Conservation (phyloP, 2,888 invertebrate species). For the Aleiodes alternator region DNA sequence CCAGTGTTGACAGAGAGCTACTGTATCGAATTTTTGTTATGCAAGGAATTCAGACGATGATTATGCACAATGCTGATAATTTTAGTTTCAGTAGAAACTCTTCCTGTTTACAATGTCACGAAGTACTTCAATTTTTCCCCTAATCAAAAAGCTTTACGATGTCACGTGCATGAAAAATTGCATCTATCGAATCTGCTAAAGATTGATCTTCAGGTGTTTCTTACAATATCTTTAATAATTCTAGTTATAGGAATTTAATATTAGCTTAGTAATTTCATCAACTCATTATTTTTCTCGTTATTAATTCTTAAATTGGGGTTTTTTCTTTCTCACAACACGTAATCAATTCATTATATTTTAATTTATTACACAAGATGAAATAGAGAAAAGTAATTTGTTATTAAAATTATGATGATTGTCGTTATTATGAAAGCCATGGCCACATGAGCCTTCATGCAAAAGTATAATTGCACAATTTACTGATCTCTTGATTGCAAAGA, state of each 20-base stretch:
- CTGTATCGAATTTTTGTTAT: slow-evolving; percentile 24
- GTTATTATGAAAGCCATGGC: not conserved
- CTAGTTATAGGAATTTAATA: not conserved
- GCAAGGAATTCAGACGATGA: slow-evolving; percentile 22
- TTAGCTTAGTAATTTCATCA: not conserved
- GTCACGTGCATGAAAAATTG: not conserved
- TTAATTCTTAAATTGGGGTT: not conserved
- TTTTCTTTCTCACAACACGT: not conserved
- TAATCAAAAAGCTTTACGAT: not conserved
- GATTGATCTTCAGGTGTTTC: not conserved
- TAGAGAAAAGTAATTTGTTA: not conserved
- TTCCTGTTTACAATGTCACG: slow-evolving; percentile 10
- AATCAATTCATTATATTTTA: slow-evolving; percentile 1
- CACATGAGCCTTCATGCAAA: not conserved
- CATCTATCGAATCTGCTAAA: not conserved
- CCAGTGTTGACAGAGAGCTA: not conserved
- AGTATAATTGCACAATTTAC: slow-evolving; percentile 4
- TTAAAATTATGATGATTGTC: not conserved
- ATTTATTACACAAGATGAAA: not conserved
- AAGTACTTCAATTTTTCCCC: not conserved
- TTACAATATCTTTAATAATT: not conserved
- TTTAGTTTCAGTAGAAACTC: not conserved
- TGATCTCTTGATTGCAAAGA: not conserved
- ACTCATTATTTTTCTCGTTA: slow-evolving; percentile 9
- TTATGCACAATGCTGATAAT: not conserved